phyloP scores from a whole-genome alignment of 2,888 invertebrate species.

The Nemoura dubitans region DNA sequence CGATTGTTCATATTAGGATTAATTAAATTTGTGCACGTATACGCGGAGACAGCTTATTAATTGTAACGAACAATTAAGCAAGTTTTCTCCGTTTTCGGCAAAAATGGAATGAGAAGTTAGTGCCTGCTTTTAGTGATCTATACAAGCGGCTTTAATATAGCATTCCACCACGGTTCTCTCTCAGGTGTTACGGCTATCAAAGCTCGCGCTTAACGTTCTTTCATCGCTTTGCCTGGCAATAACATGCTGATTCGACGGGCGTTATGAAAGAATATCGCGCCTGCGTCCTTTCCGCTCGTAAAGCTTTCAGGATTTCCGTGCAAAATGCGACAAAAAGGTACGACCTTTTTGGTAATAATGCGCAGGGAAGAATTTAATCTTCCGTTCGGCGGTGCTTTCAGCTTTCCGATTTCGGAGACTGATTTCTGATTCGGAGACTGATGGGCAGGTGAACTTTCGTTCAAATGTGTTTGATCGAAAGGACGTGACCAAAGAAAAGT shows the following conservation, averaged over 20 bases:
- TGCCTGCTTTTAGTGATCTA: background rate
- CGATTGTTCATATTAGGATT: too few species aligned
- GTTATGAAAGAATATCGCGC: background rate
- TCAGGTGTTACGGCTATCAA: background rate
- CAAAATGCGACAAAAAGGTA: background rate
- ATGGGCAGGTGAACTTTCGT: background rate
- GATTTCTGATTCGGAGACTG: background rate
- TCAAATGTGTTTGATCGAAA: background rate
- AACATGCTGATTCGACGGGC: background rate
- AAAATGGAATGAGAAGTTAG: background rate
- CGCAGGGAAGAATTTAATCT: slow-evolving; percentile 2
- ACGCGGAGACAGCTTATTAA: background rate
- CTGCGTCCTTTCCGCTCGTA: background rate
- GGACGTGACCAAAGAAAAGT: background rate
- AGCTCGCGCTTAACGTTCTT: background rate
- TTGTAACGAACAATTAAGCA: background rate
- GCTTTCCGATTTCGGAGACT: background rate
- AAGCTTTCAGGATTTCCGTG: background rate
- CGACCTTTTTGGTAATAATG: background rate
- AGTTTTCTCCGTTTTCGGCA: background rate
- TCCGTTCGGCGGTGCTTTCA: background rate
- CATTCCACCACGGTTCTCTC: background rate
- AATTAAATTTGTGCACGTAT: background rate
- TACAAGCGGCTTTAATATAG: background rate
- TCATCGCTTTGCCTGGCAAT: background rate